Conservation (phyloP, 2,888 invertebrate genomes). For the Neoitamus cyanurus region DNA sequence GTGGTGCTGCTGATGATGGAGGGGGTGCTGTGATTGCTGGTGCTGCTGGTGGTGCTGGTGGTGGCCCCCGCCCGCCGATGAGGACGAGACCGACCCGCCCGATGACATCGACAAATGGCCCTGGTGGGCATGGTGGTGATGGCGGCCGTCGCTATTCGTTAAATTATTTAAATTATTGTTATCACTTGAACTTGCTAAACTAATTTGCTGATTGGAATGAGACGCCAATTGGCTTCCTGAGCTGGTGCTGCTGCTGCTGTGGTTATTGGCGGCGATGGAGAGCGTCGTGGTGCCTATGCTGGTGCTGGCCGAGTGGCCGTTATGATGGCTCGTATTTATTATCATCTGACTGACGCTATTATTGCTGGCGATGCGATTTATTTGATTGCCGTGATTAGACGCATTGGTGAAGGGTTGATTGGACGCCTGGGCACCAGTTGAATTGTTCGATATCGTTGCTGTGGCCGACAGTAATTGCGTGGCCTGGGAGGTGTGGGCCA, state of each 20-base stretch:
- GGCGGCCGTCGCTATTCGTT: constrained; percentile 51
- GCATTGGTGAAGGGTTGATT: constrained; percentile 56
- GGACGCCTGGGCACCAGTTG: constrained; percentile 39
- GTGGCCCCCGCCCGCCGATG: neutral
- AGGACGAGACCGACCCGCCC: constrained; percentile 43
- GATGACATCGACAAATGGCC: constrained; percentile 48
- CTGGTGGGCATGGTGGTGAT: constrained; percentile 57
- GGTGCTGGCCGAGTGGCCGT: constrained; percentile 50
- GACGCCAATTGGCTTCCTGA: constrained; percentile 50
- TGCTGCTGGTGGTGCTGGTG: constrained; percentile 43
- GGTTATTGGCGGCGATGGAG: constrained; percentile 56
- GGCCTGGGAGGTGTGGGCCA: constrained; percentile 50
- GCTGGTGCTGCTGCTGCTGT: constrained; percentile 54
- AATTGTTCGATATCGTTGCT: constrained; percentile 37
- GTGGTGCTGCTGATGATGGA: constrained; percentile 56
- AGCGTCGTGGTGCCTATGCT: constrained; percentile 52
- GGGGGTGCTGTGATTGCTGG: constrained; percentile 46
- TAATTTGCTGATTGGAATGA: constrained; percentile 59
- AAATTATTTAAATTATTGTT: constrained; percentile 57
- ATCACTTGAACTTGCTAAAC: constrained; percentile 57
- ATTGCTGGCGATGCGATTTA: constrained; percentile 62
- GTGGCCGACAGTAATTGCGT: constrained; percentile 49
- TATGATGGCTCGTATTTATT: constrained; percentile 52
- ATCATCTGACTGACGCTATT: constrained; percentile 60
- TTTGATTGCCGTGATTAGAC: constrained; percentile 60